A percentile compares a stretch with the other conserved stretches of the same genome.
Conservation (phyloP, 1,140 invertebrate species). For the Drosophila busckii region DNA sequence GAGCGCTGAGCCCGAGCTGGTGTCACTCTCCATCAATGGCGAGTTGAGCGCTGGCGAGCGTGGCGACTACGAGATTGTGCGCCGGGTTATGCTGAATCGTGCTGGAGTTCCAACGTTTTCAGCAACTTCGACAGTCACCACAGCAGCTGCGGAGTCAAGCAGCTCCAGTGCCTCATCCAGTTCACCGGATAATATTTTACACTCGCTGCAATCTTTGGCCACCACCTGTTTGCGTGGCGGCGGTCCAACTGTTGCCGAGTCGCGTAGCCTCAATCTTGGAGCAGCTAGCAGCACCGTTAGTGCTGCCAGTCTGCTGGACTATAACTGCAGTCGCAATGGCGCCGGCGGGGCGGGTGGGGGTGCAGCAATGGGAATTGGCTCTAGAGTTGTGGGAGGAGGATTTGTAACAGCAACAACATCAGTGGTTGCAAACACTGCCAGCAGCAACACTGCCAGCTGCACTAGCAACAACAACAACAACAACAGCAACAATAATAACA, state of each 20-base stretch:
- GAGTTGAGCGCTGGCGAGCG: constrained; percentile 52
- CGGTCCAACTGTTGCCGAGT: constrained; percentile 36
- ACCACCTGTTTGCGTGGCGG: constrained; percentile 68
- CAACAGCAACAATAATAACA: constrained; percentile 13
- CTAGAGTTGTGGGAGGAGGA: background rate
- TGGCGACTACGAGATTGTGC: constrained; percentile 65
- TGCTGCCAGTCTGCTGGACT: constrained; percentile 15
- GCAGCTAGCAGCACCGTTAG: constrained; percentile 2
- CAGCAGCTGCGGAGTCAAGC: no score
- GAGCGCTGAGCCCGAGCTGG: constrained; percentile 63
- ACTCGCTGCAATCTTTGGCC: constrained; percentile 72
- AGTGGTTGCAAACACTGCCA: constrained; percentile 37
- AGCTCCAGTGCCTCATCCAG: constrained; percentile 38
- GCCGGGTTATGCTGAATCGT: constrained; percentile 59
- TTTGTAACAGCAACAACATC: constrained; percentile 21
- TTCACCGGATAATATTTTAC: constrained; percentile 65
- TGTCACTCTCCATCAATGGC: constrained; percentile 62
- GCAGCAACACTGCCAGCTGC: constrained; percentile 18
- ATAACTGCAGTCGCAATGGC: constrained; percentile 19
- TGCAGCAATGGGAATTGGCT: background rate
- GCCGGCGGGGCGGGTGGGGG: background rate
- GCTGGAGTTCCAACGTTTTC: no score
- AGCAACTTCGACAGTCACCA: no score
- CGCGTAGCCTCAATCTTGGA: constrained; percentile 27
- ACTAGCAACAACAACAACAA: constrained; percentile 15